Percentiles rank a stretch among this genome's conserved stretches.
Conservation (phyloP, 2,113 vertebrate species). For the Eleginops maclovinus region DNA sequence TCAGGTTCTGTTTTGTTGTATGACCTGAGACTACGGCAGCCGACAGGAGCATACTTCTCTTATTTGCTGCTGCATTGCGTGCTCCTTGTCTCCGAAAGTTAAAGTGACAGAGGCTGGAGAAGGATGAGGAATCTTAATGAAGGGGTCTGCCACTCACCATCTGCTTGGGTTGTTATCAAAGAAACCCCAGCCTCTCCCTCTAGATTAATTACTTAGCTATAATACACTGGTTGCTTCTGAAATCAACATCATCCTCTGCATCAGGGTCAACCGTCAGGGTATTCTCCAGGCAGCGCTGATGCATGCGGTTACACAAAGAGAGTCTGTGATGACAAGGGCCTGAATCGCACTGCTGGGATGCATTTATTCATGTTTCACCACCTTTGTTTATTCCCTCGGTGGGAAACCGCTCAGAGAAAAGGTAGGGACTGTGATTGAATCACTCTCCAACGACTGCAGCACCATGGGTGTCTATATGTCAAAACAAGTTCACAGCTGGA, state of each 20-base stretch:
- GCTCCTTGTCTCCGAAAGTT: constrained; percentile 23
- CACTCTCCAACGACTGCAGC: neutral
- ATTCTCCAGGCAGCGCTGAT: neutral
- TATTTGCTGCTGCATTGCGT: constrained; percentile 36
- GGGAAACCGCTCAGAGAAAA: neutral
- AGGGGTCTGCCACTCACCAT: constrained; percentile 63
- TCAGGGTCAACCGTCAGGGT: constrained; percentile 2
- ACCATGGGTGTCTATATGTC: too few species aligned
- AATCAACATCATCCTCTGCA: constrained; percentile 16
- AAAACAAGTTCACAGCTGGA: too few species aligned
- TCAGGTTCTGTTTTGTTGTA: constrained; percentile 22
- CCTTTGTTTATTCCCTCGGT: neutral
- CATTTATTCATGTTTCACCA: constrained; percentile 31
- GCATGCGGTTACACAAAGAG: neutral
- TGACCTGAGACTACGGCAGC: neutral
- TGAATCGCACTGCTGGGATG: constrained; percentile 1
- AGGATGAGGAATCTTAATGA: constrained; percentile 67
- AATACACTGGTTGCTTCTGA: constrained; percentile 35
- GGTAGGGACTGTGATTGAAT: constrained; percentile 25
- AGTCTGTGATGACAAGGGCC: constrained; percentile 29
- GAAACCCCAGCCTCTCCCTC: constrained; percentile 38
- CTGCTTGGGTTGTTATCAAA: constrained; percentile 75
- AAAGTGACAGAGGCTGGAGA: constrained; percentile 32
- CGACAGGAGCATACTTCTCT: constrained; percentile 13
- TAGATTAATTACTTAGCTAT: constrained; percentile 70